Conservation (phyloP, 2,888 invertebrate species). For the Tenthredo scrophulariae region DNA sequence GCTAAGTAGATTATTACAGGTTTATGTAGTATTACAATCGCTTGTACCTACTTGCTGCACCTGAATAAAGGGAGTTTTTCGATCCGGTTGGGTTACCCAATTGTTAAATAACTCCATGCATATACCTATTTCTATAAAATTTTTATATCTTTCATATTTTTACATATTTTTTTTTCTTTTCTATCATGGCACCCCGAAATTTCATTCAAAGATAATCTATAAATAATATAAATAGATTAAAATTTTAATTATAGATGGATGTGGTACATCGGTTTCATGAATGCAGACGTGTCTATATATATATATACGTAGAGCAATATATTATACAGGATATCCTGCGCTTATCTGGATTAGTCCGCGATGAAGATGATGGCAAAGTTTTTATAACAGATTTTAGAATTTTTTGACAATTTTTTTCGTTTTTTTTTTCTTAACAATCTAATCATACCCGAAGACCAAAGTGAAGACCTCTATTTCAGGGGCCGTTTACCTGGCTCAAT, state of each 20-base stretch:
- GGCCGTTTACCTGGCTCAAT: not conserved
- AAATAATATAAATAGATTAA: not conserved
- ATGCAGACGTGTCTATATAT: not conserved
- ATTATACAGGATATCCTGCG: not conserved
- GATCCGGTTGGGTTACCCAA: not conserved
- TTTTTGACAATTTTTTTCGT: too few relatives aligned
- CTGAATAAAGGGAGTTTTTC: not conserved
- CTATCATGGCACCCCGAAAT: not conserved
- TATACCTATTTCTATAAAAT: too few relatives aligned
- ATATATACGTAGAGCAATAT: too few relatives aligned
- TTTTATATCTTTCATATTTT: too few relatives aligned
- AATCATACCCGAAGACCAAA: too few relatives aligned
- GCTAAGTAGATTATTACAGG: conserved; percentile 14
- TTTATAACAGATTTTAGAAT: too few relatives aligned
- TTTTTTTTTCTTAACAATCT: too few relatives aligned
- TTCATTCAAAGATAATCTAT: not conserved
- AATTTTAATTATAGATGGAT: not conserved
- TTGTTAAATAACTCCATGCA: not conserved
- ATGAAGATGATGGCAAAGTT: too few relatives aligned
- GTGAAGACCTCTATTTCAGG: too few relatives aligned
- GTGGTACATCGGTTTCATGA: not conserved
- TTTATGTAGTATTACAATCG: not conserved
- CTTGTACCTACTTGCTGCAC: not conserved
- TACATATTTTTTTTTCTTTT: too few relatives aligned
- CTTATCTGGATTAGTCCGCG: too few relatives aligned